Evolutionary conservation across 1,140 invertebrate species (phyloP).

Genomic region (Cardiocondyla obscurior): DNA sequence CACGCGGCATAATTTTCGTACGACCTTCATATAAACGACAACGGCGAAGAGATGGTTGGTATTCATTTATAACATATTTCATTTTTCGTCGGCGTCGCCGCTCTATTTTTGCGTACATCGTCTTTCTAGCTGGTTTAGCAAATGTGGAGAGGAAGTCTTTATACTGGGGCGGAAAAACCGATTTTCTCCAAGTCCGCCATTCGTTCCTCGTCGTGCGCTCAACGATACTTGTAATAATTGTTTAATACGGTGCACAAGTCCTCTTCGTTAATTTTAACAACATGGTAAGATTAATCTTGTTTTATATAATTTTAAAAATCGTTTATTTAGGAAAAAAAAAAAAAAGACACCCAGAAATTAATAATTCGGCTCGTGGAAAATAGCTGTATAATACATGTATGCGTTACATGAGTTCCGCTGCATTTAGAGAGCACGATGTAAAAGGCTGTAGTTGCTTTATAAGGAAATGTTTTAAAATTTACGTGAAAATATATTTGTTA

Average conservation of each 20-base stretch:
- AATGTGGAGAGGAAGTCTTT: slow-evolving; percentile 71
- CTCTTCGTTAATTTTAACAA: slow-evolving; percentile 38
- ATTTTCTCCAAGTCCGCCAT: slow-evolving; percentile 74
- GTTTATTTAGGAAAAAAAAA: not conserved
- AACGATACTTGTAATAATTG: not conserved
- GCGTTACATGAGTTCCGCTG: not conserved
- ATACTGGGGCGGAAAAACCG: slow-evolving; percentile 74
- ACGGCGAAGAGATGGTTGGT: slow-evolving; percentile 23
- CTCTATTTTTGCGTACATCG: slow-evolving; percentile 76
- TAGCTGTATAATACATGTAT: no score
- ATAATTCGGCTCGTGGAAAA: not conserved
- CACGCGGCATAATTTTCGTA: slow-evolving; percentile 27
- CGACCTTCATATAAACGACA: slow-evolving; percentile 51
- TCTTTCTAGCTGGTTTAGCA: slow-evolving; percentile 80
- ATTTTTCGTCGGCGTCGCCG: slow-evolving; percentile 76
- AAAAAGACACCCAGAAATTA: not conserved
- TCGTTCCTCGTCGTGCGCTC: slow-evolving; percentile 57
- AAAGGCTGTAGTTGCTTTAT: not conserved
- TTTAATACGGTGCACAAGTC: slow-evolving; percentile 56
- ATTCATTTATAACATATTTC: slow-evolving; percentile 81
- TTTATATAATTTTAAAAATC: not conserved
- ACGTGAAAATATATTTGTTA: not conserved
- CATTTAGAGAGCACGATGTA: not conserved
- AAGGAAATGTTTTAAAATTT: not conserved
- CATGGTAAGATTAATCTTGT: slow-evolving; percentile 76